Evolutionary conservation across 2,113 vertebrate species (phyloP).

Genomic region (Nothocercus julius): DNA sequence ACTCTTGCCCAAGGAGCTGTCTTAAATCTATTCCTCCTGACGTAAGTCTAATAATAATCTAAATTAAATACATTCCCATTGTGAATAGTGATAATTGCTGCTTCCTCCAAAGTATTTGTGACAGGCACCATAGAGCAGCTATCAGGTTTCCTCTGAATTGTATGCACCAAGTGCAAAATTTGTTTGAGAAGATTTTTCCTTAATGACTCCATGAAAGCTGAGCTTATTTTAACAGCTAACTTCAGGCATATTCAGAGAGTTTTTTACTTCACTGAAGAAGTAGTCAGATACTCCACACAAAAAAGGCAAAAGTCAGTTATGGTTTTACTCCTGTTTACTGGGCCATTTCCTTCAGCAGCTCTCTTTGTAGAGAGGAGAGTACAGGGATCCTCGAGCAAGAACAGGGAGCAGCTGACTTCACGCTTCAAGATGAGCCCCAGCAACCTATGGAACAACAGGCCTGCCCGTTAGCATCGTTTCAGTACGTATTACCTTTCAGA

Average conservation of each 20-base stretch:
- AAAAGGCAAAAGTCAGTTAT: not conserved
- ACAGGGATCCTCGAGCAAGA: not conserved
- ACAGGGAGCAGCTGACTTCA: fast-evolving
- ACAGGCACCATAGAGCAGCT: not conserved
- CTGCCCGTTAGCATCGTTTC: not conserved
- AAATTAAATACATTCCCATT: not conserved
- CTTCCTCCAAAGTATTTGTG: not conserved
- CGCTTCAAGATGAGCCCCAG: not conserved
- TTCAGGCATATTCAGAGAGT: not conserved
- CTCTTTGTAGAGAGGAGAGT: not conserved
- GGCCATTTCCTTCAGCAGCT: not conserved
- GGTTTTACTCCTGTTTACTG: not conserved
- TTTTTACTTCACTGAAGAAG: not conserved
- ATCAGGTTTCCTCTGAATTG: not conserved
- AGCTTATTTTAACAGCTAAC: not conserved
- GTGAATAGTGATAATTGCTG: not conserved
- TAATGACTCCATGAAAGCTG: not conserved
- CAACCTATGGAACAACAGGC: not conserved
- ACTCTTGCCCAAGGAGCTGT: not conserved
- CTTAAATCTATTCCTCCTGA: not conserved
- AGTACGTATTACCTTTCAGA: not conserved
- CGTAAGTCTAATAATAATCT: not conserved
- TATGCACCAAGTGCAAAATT: not conserved
- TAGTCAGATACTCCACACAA: not conserved
- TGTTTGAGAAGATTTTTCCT: not conserved